A percentile compares a stretch with the other conserved stretches of the same genome.
These are phyloP conservation scores for Narcine bancroftii DNA, from an alignment of 2,113 vertebrate genomes.

Conservation along the genomic window DNA sequence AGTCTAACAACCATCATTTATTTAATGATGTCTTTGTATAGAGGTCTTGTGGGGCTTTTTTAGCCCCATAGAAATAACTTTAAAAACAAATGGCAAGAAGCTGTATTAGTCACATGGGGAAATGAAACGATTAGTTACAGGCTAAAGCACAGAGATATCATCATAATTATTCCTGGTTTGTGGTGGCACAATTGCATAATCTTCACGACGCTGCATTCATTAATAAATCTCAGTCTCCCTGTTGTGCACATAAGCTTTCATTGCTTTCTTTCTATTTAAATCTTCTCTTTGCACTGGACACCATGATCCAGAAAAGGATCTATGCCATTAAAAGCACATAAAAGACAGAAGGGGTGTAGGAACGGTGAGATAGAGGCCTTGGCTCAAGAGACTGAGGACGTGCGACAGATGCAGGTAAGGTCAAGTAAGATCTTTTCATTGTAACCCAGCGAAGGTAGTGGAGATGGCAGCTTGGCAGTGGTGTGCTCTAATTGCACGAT, in stretches of 20 bases:
- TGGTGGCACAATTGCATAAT: background rate
- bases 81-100: background rate
- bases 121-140: background rate
- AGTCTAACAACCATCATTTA: slow-evolving; percentile 25
- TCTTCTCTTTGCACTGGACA: background rate
- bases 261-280: background rate
- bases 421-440: too few species aligned
- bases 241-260: background rate
- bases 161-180: background rate
- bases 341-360: too few species aligned
- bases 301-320: too few species aligned
- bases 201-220: background rate
- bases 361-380: too few species aligned
- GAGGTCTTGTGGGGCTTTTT: background rate
- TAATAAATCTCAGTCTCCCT: background rate
- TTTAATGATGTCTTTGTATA: slow-evolving; percentile 26
- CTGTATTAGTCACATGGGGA: background rate
- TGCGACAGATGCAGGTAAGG: too few species aligned
- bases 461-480: too few species aligned
- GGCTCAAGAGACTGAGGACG: too few species aligned
- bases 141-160: background rate
- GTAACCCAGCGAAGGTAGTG: too few species aligned
- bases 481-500: too few species aligned
- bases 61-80: background rate
- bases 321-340: too few species aligned